Evolutionary conservation across 2,113 vertebrate genomes (phyloP), one percentile per base, ranked within the genome.

Genomic region (Paedocypris sp.): DNA sequence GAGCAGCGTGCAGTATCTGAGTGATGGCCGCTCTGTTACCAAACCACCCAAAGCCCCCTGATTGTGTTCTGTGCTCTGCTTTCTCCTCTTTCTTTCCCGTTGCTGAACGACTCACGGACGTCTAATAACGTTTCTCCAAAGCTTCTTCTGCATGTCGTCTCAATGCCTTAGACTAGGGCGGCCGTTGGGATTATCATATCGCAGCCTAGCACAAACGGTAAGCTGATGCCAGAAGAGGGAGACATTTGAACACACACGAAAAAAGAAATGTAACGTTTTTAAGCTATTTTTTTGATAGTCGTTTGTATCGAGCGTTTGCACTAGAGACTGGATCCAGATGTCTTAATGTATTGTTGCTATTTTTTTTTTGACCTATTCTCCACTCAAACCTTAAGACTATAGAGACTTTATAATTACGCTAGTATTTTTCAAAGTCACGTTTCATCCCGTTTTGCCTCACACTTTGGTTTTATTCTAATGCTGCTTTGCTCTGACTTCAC

Each of bases 401-500:
- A n/a, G n/a, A n/a, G n/a, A n/a, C n/a, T n/a, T n/a, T n/a, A n/a
- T n/a, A n/a, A n/a, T n/a, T n/a, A n/a, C n/a, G n/a, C n/a, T n/a
- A n/a, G n/a, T n/a, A n/a, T n/a, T n/a, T n/a, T n/a, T n/a, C n/a
- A n/a, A n/a, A n/a, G n/a, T n/a, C n/a, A n/a, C n/a, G 13, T 15
- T 36, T n/a, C 15, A 8, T 51, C 43, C 33, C 38, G 23, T 60
- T 43, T 65, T 41, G 23, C n/a, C 15, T 23, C 33, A 31, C 20
- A 6, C 46, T 38, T 19, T 22, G 13, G 26, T 53, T 51, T 48
- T 54, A 53, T 26, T 47, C 48, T 46, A 42, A 62, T 67, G 58
- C 41, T 67, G 58, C 62, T 56, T 61, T 67, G 65, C 58, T 61
- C 49, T 29, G 25, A 10, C n/a, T 42, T 56, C 58, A 25, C 35